These are phyloP conservation scores for Enteromius unitaeniatus DNA, from an alignment of 2,797 vertebrate species.

Conservation along the genomic window DNA sequence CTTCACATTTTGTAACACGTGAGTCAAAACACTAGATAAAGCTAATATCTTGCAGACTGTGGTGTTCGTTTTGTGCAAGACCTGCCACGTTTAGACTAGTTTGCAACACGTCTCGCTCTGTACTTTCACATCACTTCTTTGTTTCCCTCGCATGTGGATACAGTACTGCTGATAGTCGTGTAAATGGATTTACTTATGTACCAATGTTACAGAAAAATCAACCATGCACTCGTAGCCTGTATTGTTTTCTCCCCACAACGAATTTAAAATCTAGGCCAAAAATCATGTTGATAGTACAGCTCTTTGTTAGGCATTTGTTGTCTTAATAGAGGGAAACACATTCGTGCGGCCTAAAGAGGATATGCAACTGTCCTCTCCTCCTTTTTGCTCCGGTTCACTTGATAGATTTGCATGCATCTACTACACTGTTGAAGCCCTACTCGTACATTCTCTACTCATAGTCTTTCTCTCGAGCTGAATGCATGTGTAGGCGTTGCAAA, in stretches of 20 bases:
- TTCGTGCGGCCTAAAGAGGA: slow-evolving; percentile 5
- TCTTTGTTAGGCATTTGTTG: neutral
- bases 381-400: slow-evolving; percentile 17
- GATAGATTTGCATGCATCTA: slow-evolving; percentile 49
- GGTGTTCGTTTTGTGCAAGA: neutral
- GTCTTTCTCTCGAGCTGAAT: neutral
- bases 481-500: slow-evolving; percentile 44
- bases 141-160: neutral
- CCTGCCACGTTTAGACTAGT: neutral
- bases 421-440: slow-evolving; percentile 14
- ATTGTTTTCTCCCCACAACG: neutral
- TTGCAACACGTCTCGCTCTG: neutral
- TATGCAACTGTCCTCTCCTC: slow-evolving; percentile 11
- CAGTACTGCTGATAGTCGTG: neutral
- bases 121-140: neutral
- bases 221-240: neutral
- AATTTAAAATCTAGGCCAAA: neutral
- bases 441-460: neutral
- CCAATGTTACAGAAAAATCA: neutral
- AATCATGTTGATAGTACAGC: neutral
- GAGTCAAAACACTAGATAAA: neutral
- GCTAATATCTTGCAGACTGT: neutral
- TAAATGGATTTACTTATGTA: neutral
- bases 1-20: neutral
- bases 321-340: neutral